Evolutionary conservation across 2,113 vertebrate genomes (phyloP).

Genomic region (Rhinopomastus cyanomelas): DNA sequence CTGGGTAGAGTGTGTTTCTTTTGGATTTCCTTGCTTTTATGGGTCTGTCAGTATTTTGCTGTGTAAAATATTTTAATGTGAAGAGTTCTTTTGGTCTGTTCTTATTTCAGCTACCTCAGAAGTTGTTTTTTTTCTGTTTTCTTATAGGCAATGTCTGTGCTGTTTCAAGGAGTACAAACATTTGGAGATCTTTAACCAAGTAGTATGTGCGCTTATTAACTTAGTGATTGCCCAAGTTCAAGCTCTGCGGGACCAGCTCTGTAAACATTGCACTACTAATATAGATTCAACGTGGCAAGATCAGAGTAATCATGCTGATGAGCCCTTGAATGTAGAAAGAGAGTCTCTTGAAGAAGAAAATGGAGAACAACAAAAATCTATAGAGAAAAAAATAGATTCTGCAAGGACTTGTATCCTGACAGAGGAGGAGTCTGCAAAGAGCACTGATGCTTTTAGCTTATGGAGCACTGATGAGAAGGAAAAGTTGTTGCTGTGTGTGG

Average conservation of each 20-base stretch:
- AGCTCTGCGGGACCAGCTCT: conserved; percentile 82
- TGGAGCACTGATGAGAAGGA: conserved; percentile 98
- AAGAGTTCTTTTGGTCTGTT: not conserved
- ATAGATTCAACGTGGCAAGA: conserved; percentile 82
- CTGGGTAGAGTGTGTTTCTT: not conserved
- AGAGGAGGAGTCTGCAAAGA: conserved; percentile 72
- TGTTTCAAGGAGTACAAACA: conserved; percentile 99
- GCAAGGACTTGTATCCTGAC: conserved; percentile 70
- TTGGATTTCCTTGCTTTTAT: not conserved
- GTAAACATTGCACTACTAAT: conserved; percentile 81
- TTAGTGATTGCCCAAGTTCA: conserved; percentile 96
- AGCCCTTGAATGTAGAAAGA: conserved; percentile 90
- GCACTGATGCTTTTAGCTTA: conserved; percentile 82
- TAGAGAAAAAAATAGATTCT: conserved; percentile 74
- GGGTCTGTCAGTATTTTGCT: not conserved
- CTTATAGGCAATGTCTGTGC: conserved; percentile 95
- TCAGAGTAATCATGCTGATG: conserved; percentile 82
- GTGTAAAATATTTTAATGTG: not conserved
- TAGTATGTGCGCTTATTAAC: conserved; percentile 98
- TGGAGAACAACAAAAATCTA: conserved; percentile 67
- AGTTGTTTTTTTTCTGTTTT: conserved; percentile 34
- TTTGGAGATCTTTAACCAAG: conserved; percentile 99
- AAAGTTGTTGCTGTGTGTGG: conserved; percentile 95
- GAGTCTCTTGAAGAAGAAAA: conserved; percentile 85
- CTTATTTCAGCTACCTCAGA: not conserved